Percentiles rank a stretch among this genome's conserved stretches.
phyloP scores from a whole-genome alignment of 2,797 vertebrate genomes.

The Bovichtus diacanthus region DNA sequence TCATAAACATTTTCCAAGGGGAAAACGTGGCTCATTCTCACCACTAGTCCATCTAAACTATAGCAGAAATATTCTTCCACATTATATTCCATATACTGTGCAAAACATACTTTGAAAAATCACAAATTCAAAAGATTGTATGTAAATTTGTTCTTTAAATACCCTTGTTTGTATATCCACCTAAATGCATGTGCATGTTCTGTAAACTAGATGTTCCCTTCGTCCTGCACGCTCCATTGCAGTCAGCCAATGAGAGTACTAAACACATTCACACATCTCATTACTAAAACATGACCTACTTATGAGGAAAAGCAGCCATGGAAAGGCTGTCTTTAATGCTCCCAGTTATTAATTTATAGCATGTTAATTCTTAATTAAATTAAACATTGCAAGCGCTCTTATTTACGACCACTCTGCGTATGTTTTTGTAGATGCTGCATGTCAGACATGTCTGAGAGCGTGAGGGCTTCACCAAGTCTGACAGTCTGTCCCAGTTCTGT shows the following conservation, averaged over 20 bases:
- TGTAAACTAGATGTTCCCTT: not conserved
- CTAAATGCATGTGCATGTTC: not conserved
- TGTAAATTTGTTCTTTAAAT: not conserved
- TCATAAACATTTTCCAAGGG: not conserved
- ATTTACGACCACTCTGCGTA: constrained; percentile 14
- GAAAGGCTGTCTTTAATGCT: not conserved
- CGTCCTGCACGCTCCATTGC: constrained; percentile 25
- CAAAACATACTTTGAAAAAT: not conserved
- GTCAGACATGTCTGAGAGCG: constrained; percentile 38
- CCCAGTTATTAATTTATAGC: not conserved
- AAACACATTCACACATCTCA: constrained; percentile 63
- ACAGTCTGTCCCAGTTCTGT: constrained; percentile 81
- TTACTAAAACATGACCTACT: constrained; percentile 40
- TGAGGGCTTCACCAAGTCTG: constrained; percentile 29
- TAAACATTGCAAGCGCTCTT: not conserved
- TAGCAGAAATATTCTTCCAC: not conserved
- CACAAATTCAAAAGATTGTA: not conserved
- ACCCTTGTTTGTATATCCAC: not conserved
- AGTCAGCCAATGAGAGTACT: constrained; percentile 34
- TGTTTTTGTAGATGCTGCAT: constrained; percentile 11
- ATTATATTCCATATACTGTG: not conserved
- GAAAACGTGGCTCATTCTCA: not conserved
- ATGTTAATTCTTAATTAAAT: not conserved
- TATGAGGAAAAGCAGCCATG: not conserved
- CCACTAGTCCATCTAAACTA: not conserved